Conservation (phyloP, 2,888 invertebrate genomes). For the Tachina lurida region DNA sequence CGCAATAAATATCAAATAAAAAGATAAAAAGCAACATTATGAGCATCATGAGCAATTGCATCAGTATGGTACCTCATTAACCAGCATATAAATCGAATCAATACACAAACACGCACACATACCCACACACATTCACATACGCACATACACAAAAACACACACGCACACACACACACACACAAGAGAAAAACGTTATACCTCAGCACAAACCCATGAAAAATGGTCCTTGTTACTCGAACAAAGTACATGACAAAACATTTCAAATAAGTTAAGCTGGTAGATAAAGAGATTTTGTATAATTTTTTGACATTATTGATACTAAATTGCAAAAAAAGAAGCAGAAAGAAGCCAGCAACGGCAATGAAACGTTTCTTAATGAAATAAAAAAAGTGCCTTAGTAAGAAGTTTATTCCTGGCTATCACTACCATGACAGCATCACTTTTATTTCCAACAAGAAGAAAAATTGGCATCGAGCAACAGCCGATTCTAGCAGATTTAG, state of each 20-base stretch:
- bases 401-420: neutral
- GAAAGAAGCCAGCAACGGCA: slow-evolving; percentile 9
- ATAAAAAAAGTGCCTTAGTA: slow-evolving; percentile 18
- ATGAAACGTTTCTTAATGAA: slow-evolving; percentile 46
- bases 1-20: slow-evolving; percentile 13
- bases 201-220: too few relatives aligned
- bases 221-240: neutral
- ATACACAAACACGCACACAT: neutral
- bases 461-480: neutral
- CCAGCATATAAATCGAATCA: neutral
- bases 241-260: slow-evolving; percentile 10
- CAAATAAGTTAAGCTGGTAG: slow-evolving; percentile 44
- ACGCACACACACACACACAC: neutral
- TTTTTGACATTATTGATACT: slow-evolving; percentile 47
- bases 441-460: neutral
- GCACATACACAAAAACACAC: neutral
- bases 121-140: neutral
- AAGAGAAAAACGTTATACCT: neutral
- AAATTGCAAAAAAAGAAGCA: slow-evolving; percentile 29
- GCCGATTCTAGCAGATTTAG: neutral
- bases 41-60: slow-evolving; percentile 30
- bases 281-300: slow-evolving; percentile 44
- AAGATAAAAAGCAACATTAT: neutral
- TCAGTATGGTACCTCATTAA: slow-evolving; percentile 31
- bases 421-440: neutral